Base-by-base conservation (phyloP, 2,888 invertebrate species). In the Sphaerophoria rueppellii region DNA sequence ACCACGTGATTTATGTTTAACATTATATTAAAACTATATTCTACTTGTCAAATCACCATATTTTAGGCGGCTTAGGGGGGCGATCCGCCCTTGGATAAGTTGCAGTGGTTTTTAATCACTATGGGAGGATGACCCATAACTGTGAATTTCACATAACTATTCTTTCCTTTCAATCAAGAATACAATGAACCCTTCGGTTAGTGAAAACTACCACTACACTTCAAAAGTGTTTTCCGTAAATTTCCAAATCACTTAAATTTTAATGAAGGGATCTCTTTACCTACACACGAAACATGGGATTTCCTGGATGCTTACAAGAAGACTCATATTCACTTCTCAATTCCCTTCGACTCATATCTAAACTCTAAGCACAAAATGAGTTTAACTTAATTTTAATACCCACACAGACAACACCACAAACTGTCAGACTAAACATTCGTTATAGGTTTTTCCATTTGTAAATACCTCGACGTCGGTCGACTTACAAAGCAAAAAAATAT, bases 191-290 rank as follows among this genome's bases (percentile, higher is more conserved):
- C 2, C 9, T 24, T 24, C 24, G 24, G 24, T 24, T 24, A 7
- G 6, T 55, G 12, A 50, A 57, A 61, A 61, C 70, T 70, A 52
- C 54, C 70, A 57, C 14, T 12, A 48, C 74, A 57, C 70, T 80
- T 40, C 35, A 16, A 34, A 16, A 63, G 48, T 11, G 0, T 11
- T 65, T 65, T 37, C 12, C 4, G 11, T 63, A 71, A 24, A 24
- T 50, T 71, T 74, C 34, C 16, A 63, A 24, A 24, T 24, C 52
- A 58, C 58, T 55, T 16, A 65, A 80, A 80, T 57, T 75, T 58
- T 54, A 75, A 71, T 65, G 43, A 81, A 71, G 65, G 63, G 52
- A 52, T 58, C 75, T 52, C 37, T 35, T 60, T 71, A 24, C 37
- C 35, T 50, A 46, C 4, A 54, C 52, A 52, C 24, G 37, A 65